Conservation (phyloP, 1,140 invertebrate genomes). For the Eumaeus atala region DNA sequence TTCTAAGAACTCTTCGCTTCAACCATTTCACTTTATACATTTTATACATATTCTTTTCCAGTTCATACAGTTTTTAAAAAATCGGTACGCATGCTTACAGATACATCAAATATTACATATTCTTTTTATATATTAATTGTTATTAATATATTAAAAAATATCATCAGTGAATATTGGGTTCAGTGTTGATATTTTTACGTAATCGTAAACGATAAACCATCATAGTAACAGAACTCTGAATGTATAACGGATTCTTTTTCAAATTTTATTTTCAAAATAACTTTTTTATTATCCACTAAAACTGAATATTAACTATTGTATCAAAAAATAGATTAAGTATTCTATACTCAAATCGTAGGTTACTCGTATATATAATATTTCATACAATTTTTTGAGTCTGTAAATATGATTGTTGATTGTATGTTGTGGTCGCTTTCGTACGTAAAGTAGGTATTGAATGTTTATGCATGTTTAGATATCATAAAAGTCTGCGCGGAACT, state of each 20-base stretch:
- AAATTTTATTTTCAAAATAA: no score
- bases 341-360: no score
- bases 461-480: background rate
- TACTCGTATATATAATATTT: no score
- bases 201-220: background rate
- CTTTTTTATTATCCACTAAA: no score
- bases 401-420: background rate
- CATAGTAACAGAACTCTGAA: background rate
- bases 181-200: background rate
- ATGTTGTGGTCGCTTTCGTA: conserved; percentile 2
- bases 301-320: no score
- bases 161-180: background rate
- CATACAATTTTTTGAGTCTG: no score
- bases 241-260: background rate
- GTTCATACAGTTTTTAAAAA: conserved; percentile 60
- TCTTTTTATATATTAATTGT: conserved; percentile 11
- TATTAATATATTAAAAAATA: conserved; percentile 4
- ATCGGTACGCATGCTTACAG: conserved; percentile 67
- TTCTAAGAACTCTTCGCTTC: conserved; percentile 42
- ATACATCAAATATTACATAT: conserved; percentile 22
- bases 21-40: conserved; percentile 37
- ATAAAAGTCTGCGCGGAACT: background rate
- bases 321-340: no score
- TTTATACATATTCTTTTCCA: conserved; percentile 58
- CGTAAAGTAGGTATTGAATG: background rate